Evolutionary conservation across 2,888 invertebrate species (phyloP).

Genomic region (Luffia ferchaultella): DNA sequence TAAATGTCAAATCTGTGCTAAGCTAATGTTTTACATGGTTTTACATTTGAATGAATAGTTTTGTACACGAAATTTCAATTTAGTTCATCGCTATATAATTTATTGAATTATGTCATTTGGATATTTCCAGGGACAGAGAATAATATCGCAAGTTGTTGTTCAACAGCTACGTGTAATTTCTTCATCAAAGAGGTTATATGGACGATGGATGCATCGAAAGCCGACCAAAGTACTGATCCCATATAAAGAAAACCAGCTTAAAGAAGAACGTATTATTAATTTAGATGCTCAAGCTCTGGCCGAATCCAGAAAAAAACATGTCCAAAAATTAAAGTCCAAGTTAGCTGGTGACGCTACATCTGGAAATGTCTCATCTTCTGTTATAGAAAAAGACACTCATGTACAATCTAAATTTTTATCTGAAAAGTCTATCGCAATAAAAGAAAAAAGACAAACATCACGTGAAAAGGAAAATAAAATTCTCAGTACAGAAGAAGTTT

Average conservation of each 20-base stretch:
- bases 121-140: conserved; percentile 17
- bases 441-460: conserved; percentile 32
- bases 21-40: too few species aligned
- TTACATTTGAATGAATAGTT: too few species aligned
- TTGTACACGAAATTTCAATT: too few species aligned
- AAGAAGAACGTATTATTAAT: conserved; percentile 46
- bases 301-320: conserved; percentile 19
- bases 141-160: conserved; percentile 20
- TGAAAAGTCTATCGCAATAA: conserved; percentile 29
- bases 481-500: conserved; percentile 47
- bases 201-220: conserved; percentile 59
- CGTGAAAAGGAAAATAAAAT: conserved; percentile 36
- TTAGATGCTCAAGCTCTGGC: conserved; percentile 26
- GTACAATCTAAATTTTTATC: conserved; percentile 7
- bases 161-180: conserved; percentile 16
- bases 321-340: conserved; percentile 6
- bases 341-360: not conserved
- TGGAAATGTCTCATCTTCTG: not conserved
- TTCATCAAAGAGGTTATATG: conserved; percentile 32
- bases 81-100: too few species aligned
- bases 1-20: too few species aligned
- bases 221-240: conserved; percentile 60
- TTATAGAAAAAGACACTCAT: not conserved
- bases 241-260: conserved; percentile 37
- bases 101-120: conserved; percentile 20